phyloP scores from a whole-genome alignment of 2,113 vertebrate genomes.

The Cyanoderma ruficeps region DNA sequence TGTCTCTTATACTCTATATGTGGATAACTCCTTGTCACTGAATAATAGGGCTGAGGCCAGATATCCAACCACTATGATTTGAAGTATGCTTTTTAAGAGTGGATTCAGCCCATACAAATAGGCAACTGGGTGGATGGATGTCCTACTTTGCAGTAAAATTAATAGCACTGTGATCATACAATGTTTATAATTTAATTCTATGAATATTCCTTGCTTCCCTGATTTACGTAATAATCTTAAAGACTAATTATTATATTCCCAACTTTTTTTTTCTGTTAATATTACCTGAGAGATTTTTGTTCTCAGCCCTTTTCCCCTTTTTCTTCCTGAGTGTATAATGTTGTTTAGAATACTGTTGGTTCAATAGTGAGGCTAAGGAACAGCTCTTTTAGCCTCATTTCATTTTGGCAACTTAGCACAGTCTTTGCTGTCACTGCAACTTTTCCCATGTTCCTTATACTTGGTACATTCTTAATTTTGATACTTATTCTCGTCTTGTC shows the following conservation, averaged over 20 bases:
- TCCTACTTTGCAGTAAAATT: neutral
- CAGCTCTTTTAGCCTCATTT: neutral
- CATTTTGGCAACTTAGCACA: neutral
- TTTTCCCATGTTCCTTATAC: neutral
- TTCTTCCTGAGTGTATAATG: neutral
- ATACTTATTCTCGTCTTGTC: neutral
- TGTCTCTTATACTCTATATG: fast-evolving
- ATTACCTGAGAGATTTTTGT: neutral
- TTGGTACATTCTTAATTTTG: neutral
- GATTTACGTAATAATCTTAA: neutral
- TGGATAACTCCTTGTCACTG: neutral
- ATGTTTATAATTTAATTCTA: neutral
- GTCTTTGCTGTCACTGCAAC: neutral
- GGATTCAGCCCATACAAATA: neutral
- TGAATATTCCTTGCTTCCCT: neutral
- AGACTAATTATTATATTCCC: neutral
- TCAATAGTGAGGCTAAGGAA: neutral
- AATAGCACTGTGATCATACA: neutral
- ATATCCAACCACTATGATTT: neutral
- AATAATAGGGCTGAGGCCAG: neutral
- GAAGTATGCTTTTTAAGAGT: neutral
- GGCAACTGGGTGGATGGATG: neutral
- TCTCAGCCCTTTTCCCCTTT: neutral
- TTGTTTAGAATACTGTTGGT: neutral
- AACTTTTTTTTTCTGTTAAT: neutral